Percentiles rank a stretch among this genome's conserved stretches.
phyloP scores from a whole-genome alignment of 2,113 vertebrate species.

The Sturnira hondurensis region DNA sequence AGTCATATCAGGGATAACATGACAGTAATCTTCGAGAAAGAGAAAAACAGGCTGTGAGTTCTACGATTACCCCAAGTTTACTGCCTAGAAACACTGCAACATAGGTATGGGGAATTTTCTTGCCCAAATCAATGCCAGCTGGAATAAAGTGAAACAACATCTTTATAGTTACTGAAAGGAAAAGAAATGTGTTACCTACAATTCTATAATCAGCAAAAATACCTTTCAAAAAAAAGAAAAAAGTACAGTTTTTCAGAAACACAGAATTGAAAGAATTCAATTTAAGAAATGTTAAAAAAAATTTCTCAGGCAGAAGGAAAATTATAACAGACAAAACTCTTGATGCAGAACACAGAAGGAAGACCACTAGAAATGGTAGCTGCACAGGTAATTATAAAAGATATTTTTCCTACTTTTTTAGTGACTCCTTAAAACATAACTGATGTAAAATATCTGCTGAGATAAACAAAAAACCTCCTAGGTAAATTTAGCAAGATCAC shows the following conservation, averaged over 20 bases:
- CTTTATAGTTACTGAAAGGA: background rate
- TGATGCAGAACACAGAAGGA: background rate
- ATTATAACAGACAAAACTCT: background rate
- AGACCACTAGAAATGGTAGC: background rate
- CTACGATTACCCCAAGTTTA: background rate
- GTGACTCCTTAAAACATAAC: conserved; percentile 3
- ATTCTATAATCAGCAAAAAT: background rate
- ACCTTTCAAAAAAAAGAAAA: background rate
- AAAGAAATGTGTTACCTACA: background rate
- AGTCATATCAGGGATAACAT: background rate
- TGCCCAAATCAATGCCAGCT: background rate
- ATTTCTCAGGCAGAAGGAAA: background rate
- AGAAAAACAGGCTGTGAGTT: background rate
- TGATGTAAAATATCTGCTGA: background rate
- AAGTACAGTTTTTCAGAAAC: background rate
- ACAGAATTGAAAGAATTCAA: background rate
- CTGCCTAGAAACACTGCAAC: background rate
- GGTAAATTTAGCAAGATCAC: background rate
- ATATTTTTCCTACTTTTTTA: background rate
- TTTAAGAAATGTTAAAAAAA: background rate
- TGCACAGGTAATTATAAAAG: background rate
- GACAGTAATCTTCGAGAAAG: background rate
- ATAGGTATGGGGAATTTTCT: background rate
- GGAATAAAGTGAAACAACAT: background rate
- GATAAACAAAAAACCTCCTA: background rate